A percentile compares a stretch with the other conserved stretches of the same genome.
Evolutionary conservation across 2,797 vertebrate species (phyloP).

Genomic region (Cephalopachus bancanus): DNA sequence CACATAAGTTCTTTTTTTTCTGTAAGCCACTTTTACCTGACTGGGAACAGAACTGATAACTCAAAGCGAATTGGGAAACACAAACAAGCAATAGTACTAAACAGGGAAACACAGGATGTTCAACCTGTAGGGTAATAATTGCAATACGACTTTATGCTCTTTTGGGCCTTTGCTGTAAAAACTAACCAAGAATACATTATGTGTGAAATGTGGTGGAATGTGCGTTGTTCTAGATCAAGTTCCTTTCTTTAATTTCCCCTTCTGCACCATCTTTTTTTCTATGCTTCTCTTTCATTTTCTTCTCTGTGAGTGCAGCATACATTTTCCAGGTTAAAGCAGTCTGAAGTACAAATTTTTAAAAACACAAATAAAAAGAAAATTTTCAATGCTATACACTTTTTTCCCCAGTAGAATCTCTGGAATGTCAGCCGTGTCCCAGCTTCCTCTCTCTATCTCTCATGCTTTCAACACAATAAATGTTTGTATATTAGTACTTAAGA

Average conservation of each 20-base stretch:
- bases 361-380: neutral
- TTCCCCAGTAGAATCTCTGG: neutral
- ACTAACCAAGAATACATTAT: neutral
- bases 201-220: neutral
- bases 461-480: neutral
- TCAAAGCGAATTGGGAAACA: neutral
- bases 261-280: neutral
- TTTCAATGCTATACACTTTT: neutral
- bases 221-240: neutral
- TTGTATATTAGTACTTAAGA: neutral
- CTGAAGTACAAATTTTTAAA: neutral
- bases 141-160: neutral
- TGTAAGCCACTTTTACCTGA: constrained; percentile 62
- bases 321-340: neutral
- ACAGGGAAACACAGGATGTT: neutral
- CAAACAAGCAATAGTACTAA: constrained; percentile 1
- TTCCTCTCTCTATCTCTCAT: neutral
- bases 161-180: neutral
- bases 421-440: neutral
- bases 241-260: neutral
- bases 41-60: constrained; percentile 26
- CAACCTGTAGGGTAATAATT: neutral
- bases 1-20: neutral
- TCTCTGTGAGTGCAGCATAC: neutral
- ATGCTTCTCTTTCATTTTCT: neutral